Percentiles rank a stretch among this genome's conserved stretches.
These are phyloP conservation scores for Pollenia amentaria DNA, from an alignment of 2,888 invertebrate species.

Conservation along the genomic window DNA sequence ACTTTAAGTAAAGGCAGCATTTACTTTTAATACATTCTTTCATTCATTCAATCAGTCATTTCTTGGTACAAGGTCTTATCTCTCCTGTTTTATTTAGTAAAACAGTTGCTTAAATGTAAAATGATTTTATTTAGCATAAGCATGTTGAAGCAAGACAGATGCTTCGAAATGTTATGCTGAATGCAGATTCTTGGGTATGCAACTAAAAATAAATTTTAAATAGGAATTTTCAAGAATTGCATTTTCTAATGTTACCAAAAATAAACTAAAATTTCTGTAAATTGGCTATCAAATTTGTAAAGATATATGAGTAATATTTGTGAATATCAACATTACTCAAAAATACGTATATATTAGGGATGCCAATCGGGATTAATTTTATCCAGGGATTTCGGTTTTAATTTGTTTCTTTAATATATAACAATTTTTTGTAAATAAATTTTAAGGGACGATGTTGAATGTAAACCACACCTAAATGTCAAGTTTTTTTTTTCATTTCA, in stretches of 20 bases:
- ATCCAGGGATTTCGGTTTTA: no score
- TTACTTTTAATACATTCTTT: not conserved
- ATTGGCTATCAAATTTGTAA: no score
- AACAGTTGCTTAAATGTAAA: constrained; percentile 32
- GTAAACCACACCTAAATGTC: no score
- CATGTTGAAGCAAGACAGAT: not conserved
- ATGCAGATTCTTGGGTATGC: not conserved
- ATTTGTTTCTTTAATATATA: no score
- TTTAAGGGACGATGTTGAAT: no score
- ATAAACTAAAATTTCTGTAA: no score
- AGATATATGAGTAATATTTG: no score
- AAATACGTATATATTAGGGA: no score
- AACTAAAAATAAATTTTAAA: not conserved
- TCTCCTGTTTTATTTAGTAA: constrained; percentile 20
- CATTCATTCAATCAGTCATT: not conserved
- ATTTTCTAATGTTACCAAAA: not conserved
- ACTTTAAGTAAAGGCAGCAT: constrained; percentile 7
- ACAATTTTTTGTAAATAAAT: no score
- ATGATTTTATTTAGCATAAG: constrained; percentile 28
- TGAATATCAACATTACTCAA: no score
- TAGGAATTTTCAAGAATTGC: not conserved
- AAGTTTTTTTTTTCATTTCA: no score
- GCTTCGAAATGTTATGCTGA: not conserved
- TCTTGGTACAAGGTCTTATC: constrained; percentile 2
- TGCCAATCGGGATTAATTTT: no score